A percentile compares a stretch with the other conserved stretches of the same genome.
Evolutionary conservation across 1,140 invertebrate species (phyloP).

Genomic region (Leptinotarsa defecta): DNA sequence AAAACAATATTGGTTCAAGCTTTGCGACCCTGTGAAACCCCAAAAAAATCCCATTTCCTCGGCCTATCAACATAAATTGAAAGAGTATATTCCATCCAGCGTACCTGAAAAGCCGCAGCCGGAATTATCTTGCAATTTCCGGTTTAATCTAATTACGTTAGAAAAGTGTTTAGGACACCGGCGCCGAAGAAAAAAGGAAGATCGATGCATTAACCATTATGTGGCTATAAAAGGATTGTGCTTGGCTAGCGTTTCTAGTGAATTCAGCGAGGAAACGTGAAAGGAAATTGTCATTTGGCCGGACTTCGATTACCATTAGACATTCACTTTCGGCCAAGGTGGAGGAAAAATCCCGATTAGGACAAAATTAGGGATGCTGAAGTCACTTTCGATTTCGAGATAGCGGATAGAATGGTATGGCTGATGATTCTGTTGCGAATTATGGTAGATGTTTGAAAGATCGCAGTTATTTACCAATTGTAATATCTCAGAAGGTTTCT

Average conservation of each 20-base stretch:
- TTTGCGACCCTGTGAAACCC: too few relatives aligned
- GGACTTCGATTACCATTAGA: neutral
- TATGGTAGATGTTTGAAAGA: too few relatives aligned
- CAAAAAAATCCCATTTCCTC: too few relatives aligned
- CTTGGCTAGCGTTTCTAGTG: neutral
- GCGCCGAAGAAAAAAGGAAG: slow-evolving; percentile 24
- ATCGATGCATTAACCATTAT: slow-evolving; percentile 12
- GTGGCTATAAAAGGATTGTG: slow-evolving; percentile 1
- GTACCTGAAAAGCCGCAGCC: neutral
- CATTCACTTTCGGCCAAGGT: neutral
- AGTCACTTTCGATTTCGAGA: too few relatives aligned
- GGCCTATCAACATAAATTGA: neutral
- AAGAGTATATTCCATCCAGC: neutral
- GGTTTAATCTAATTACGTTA: slow-evolving; percentile 14
- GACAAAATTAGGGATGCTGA: too few relatives aligned
- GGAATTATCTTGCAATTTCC: neutral
- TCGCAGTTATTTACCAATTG: too few relatives aligned
- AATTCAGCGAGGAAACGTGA: neutral
- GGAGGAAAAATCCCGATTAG: too few relatives aligned
- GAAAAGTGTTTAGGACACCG: slow-evolving; percentile 24
- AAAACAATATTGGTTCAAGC: too few relatives aligned
- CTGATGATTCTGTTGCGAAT: too few relatives aligned
- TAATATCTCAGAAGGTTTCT: too few relatives aligned
- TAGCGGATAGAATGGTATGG: too few relatives aligned
- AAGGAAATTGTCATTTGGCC: neutral